Base-by-base conservation (phyloP, 2,113 vertebrate genomes). In the Oceanodroma tethys region DNA sequence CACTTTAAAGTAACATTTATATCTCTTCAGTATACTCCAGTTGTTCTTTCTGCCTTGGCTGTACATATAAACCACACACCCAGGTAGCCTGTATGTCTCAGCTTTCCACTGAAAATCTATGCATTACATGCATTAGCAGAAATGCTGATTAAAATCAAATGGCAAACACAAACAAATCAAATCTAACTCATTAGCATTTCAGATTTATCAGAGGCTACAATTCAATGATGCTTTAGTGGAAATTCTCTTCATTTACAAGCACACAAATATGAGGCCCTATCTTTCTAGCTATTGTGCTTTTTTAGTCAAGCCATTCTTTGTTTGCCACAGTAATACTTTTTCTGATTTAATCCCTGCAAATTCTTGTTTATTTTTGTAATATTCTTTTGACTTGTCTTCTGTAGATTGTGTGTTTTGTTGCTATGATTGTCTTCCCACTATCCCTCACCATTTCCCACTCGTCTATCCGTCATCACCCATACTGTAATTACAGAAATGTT, bases 121-220 rank as follows among this genome's bases (percentile, higher is more conserved):
- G 8, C 5, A 40, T 86, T 80, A 62, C 32, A 17, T 59, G 72
- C 81, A 52, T 84, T 81, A 25, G 5, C 80, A 84, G 81, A 90
- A 97, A 85, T 50, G 36, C 86, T 86, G 94, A 97, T 95, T 93
- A 95, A 97, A 97, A 95, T 85, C 87, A 95, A 97, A 93, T 95
- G 88, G 93, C 94, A 95, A 97, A 95, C 93, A 68, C 86, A 84
- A 83, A 59, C 59, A 88, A 90, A 93, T 88, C 79, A 79, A 88
- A 92, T 94, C 62, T 80, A 90, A 86, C 89, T 81, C 79, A 82
- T 90, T 91, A 96, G 90, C 93, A 80, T 94, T 97, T 97, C 84
- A 73, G 93, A 92, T 85, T 96, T 95, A 98, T 97, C 97, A 96
- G 85, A 94, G 88, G 84, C 95, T 87, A 95, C 85, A 96, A 38